Conservation (phyloP, 1,140 invertebrate species). For the Centruroides sculpturatus region DNA sequence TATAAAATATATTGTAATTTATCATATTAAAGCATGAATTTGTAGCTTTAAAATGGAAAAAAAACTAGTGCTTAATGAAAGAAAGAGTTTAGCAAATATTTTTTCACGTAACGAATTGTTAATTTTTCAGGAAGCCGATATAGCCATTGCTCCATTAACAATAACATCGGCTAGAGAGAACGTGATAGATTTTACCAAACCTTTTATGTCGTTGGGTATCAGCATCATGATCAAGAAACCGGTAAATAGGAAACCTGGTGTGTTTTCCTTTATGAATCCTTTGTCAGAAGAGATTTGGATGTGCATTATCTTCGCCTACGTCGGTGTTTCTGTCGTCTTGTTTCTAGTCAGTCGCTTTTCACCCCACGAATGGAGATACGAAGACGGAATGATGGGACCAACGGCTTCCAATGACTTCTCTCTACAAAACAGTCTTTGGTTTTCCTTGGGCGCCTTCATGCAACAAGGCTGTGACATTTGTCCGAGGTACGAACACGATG, state of each 20-base stretch:
- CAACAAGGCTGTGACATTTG: constrained; percentile 93
- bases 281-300: constrained; percentile 95
- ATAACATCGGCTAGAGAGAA: constrained; percentile 86
- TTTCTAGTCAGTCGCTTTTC: constrained; percentile 91
- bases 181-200: constrained; percentile 91
- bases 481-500: constrained; percentile 49
- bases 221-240: constrained; percentile 96
- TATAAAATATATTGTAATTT: too few species aligned
- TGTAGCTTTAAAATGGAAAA: too few species aligned
- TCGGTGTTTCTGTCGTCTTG: constrained; percentile 88
- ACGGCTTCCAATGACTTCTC: constrained; percentile 79
- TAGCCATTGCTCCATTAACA: constrained; percentile 90
- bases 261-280: constrained; percentile 95
- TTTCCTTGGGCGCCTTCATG: constrained; percentile 90
- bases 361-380: constrained; percentile 77
- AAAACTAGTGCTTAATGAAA: too few species aligned
- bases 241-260: constrained; percentile 69
- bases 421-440: constrained; percentile 76
- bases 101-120: too few species aligned
- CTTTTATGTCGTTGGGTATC: constrained; percentile 96
- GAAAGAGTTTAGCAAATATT: too few species aligned
- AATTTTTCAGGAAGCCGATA: constrained; percentile 73
- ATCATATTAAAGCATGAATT: too few species aligned
- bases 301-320: constrained; percentile 90
- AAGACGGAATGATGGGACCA: constrained; percentile 20